These are phyloP conservation scores for Steromphala cineraria DNA, from an alignment of 2,888 invertebrate species.

Conservation along the genomic window DNA sequence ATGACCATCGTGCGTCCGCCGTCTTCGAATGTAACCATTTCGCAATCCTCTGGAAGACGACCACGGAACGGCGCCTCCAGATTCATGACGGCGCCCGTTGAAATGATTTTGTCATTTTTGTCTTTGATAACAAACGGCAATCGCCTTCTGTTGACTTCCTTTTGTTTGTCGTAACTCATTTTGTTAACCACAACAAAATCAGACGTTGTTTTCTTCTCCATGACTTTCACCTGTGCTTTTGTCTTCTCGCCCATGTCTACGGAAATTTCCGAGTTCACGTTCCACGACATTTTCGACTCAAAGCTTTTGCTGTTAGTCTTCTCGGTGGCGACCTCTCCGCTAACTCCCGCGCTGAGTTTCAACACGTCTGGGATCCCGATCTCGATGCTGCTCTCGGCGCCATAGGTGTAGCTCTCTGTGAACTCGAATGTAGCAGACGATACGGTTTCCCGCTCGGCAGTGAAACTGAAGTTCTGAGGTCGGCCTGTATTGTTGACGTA, in stretches of 20 bases:
- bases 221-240: not conserved
- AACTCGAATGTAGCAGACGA: constrained; percentile 11
- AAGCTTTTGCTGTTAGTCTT: constrained; percentile 1
- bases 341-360: not conserved
- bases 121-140: constrained; percentile 6
- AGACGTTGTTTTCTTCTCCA: not conserved
- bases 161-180: not conserved
- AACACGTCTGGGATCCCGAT: not conserved
- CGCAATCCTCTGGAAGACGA: constrained; percentile 1
- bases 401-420: not conserved
- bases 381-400: not conserved
- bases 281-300: not conserved
- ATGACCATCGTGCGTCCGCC: constrained; percentile 6
- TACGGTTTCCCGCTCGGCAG: not conserved
- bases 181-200: not conserved
- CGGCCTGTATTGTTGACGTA: constrained; percentile 6
- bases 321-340: not conserved
- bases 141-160: not conserved
- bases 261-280: constrained; percentile 1
- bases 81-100: not conserved
- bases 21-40: not conserved
- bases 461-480: constrained; percentile 1
- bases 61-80: constrained; percentile 11
- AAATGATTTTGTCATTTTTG: not conserved
- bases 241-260: not conserved